These are phyloP conservation scores for Tetragonisca angustula DNA, from an alignment of 2,888 invertebrate species.

Conservation along the genomic window DNA sequence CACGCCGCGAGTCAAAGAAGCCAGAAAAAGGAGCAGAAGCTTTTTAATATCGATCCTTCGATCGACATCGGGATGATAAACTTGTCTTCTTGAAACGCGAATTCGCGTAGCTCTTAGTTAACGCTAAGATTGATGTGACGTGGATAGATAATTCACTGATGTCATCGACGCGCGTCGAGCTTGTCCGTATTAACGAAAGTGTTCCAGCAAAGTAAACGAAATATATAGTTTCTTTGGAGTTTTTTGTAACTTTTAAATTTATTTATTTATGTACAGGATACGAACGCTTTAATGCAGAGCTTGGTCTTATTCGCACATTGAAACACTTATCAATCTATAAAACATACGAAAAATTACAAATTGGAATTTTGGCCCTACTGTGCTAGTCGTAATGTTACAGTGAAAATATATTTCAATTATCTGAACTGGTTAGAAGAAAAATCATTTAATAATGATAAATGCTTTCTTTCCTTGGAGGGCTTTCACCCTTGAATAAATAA, in stretches of 20 bases:
- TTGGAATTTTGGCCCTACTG: too few species aligned
- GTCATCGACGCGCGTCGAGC: not conserved
- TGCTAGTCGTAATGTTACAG: too few species aligned
- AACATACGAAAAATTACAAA: too few species aligned
- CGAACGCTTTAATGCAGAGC: not conserved
- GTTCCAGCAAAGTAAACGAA: too few species aligned
- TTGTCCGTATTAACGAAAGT: not conserved
- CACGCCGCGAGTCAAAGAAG: conserved; percentile 25
- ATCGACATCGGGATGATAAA: conserved; percentile 32
- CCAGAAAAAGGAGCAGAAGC: conserved; percentile 31
- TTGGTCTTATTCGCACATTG: too few species aligned
- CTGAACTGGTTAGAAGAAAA: not conserved
- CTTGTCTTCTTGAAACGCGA: not conserved
- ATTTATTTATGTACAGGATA: too few species aligned
- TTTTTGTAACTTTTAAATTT: too few species aligned
- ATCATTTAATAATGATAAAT: too few species aligned
- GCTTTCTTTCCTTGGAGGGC: not conserved
- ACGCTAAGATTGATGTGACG: not conserved
- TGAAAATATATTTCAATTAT: not conserved
- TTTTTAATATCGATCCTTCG: conserved; percentile 2
- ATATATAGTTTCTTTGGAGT: too few species aligned
- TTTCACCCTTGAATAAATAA: not conserved
- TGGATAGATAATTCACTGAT: not conserved
- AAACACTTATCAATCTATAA: too few species aligned
- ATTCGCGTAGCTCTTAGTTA: conserved; percentile 2